These are phyloP conservation scores for Eupithecia abbreviata DNA, from an alignment of 2,888 invertebrate genomes.

Conservation along the genomic window DNA sequence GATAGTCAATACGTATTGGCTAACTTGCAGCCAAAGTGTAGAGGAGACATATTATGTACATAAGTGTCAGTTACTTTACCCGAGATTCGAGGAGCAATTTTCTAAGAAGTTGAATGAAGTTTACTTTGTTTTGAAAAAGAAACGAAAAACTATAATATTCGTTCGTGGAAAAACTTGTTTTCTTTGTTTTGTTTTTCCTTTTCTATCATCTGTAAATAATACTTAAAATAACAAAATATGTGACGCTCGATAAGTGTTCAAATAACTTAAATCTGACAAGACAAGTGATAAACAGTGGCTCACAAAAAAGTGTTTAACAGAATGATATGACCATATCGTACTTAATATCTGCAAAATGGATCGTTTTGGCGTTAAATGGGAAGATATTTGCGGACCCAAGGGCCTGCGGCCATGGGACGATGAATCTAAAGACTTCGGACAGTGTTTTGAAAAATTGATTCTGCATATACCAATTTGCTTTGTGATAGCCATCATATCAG, in stretches of 20 bases:
- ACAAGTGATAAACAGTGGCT: background rate
- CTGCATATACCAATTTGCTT: slow-evolving; percentile 90
- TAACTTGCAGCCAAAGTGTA: no score
- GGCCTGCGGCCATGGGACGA: slow-evolving; percentile 89
- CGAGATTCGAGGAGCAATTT: no score
- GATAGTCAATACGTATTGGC: no score
- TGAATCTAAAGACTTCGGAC: slow-evolving; percentile 88
- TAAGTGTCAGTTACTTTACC: no score
- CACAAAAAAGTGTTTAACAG: background rate
- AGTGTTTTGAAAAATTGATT: slow-evolving; percentile 93
- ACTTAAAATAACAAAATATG: background rate
- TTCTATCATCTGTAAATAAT: no score
- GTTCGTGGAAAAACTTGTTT: background rate
- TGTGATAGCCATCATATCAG: slow-evolving; percentile 90
- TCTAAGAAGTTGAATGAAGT: background rate
- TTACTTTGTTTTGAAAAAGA: background rate
- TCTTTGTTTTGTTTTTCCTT: no score
- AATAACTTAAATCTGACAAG: background rate
- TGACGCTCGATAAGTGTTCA: background rate
- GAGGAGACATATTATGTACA: no score
- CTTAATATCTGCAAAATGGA: slow-evolving; percentile 47
- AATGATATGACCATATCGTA: slow-evolving; percentile 6
- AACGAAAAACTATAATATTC: background rate
- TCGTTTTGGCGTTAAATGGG: slow-evolving; percentile 80
- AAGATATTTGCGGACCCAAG: slow-evolving; percentile 89